Evolutionary conservation across 2,888 invertebrate species (phyloP).

Genomic region (Biston betularia): DNA sequence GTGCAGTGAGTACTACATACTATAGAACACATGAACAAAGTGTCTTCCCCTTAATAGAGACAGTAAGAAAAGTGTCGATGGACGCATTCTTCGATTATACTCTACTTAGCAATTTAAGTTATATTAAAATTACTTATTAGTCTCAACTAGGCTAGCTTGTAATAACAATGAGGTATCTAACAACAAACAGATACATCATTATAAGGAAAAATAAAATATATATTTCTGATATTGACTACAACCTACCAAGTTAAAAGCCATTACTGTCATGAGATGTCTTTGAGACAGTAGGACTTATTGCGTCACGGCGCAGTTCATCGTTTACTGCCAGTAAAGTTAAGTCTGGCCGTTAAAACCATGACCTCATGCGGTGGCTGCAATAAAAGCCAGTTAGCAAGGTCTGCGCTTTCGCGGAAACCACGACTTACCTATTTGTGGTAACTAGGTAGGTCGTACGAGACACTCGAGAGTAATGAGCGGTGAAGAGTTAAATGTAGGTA

Average conservation of each 20-base stretch:
- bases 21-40: too few species aligned
- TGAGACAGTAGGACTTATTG: background rate
- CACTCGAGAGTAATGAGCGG: background rate
- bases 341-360: slow-evolving; percentile 37
- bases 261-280: background rate
- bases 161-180: too few species aligned
- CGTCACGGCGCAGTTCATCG: slow-evolving; percentile 20
- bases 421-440: slow-evolving; percentile 21
- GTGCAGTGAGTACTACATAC: too few species aligned
- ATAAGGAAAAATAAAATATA: too few species aligned
- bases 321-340: slow-evolving; percentile 34
- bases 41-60: too few species aligned
- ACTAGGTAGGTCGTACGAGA: background rate
- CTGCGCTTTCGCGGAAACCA: slow-evolving; percentile 25
- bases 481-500: background rate
- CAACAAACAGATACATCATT: too few species aligned
- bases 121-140: too few species aligned
- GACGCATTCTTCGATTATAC: too few species aligned
- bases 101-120: too few species aligned
- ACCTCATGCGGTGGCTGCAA: slow-evolving; percentile 40
- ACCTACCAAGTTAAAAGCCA: background rate
- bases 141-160: too few species aligned
- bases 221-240: too few species aligned
- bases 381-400: slow-evolving; percentile 27
- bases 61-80: too few species aligned